These are phyloP conservation scores for Dasypolia templi DNA, from an alignment of 2,888 invertebrate genomes.

Conservation along the genomic window DNA sequence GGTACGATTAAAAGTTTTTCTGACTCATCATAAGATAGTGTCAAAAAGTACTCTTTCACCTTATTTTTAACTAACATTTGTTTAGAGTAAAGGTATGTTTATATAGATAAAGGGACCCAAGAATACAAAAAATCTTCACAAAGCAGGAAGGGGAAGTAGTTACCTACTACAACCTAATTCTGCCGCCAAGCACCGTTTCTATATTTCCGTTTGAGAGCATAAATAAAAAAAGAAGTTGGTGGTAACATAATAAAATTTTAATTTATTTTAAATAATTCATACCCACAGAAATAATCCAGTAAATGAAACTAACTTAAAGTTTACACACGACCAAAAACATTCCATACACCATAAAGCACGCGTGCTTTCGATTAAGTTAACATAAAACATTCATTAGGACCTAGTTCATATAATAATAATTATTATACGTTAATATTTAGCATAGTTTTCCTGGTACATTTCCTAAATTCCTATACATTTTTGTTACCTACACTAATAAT, in stretches of 20 bases:
- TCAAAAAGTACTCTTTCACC: too few relatives aligned
- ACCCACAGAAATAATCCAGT: slow-evolving; percentile 38
- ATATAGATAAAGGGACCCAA: too few relatives aligned
- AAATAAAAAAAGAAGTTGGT: slow-evolving; percentile 14
- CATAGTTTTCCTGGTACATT: slow-evolving; percentile 27
- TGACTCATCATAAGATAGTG: too few relatives aligned
- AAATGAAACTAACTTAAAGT: slow-evolving; percentile 40
- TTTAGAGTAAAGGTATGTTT: too few relatives aligned
- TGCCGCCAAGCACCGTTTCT: neutral
- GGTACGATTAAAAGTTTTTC: too few relatives aligned
- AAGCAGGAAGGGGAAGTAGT: too few relatives aligned
- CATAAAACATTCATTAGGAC: slow-evolving; percentile 21
- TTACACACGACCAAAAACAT: slow-evolving; percentile 39
- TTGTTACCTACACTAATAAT: slow-evolving; percentile 18
- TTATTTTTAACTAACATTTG: too few relatives aligned
- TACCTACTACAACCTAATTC: neutral
- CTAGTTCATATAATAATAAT: slow-evolving; percentile 14
- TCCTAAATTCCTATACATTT: slow-evolving; percentile 25
- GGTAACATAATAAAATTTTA: slow-evolving; percentile 59
- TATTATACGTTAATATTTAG: slow-evolving; percentile 36
- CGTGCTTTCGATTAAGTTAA: slow-evolving; percentile 21
- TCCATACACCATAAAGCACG: slow-evolving; percentile 37
- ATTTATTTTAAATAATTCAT: slow-evolving; percentile 52
- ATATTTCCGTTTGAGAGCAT: neutral
- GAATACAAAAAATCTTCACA: too few relatives aligned